Evolutionary conservation across 2,888 invertebrate genomes (phyloP), one percentile per base, ranked within the genome.

Genomic region (Spisula solida): DNA sequence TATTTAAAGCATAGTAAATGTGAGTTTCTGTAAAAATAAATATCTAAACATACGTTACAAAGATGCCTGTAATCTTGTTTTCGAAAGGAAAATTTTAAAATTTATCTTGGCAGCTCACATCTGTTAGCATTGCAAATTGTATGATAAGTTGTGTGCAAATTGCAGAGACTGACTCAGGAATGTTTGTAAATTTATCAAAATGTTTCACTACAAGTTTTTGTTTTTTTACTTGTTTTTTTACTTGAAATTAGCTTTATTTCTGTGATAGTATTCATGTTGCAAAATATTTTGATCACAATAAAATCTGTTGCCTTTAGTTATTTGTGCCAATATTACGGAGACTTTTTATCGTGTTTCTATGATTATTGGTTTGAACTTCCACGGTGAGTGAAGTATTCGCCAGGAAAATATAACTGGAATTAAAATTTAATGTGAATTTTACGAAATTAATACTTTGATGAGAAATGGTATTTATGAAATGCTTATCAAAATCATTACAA

Each of bases 241-340:
- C 75, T 31, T 31, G 31, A 75, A 75, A 75, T 75, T 75, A 75
- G 75, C 75, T 75, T 75, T 75, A 34, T 75, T 75, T 75, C 25
- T 31, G 4, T 1, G 25, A 70, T 66, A 25, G 20, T 5, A 29
- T 18, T 6, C 18, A 75, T 75, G 75, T 31, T 31, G 31, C 0
- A 31, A 75, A 31, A 75, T 34, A 31, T 75, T 41, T 75, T 75
- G 31, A 75, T 75, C 75, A 18, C 34, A 34, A 75, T 75, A 75
- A 31, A 60, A 34, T 31, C 34, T 75, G 75, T 75, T 25, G 25
- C 25, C 25, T 41, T 8, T 41, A 41, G 41, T 5, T 41, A 41
- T 8, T 41, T 66, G 60, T 66, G 60, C 60, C 60, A 25, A 66
- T 6, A n/a, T 66, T 56, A 25, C 8, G 60, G 25, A 25, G 25